Base-by-base conservation (phyloP, 2,113 vertebrate genomes). In the Paramisgurnus dabryanus region DNA sequence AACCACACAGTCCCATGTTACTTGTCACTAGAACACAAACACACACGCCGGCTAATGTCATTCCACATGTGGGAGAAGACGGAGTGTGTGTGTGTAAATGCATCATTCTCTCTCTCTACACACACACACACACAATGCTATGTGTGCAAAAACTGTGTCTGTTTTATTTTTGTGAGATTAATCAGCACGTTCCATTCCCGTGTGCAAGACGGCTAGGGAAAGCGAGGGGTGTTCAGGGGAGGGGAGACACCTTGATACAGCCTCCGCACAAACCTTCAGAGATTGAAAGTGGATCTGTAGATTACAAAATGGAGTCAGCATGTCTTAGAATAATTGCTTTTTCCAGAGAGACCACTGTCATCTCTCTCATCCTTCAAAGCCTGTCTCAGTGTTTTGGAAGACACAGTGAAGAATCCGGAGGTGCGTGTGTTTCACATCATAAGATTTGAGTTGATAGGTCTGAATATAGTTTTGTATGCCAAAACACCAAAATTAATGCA, bases 1-100 rank as follows among this genome's bases (percentile, higher is more conserved):
- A 92, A 96, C 92, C 83, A 78, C 83, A 78, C 85, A 85, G 92
- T 92, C 92, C 91, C 92, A 92, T 92, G 92, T 93, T 95, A 92
- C 94, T 95, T 95, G 94, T 95, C 94, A 95, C 93, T 92, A 92
- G 89, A 93, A 91, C 91, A 91, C 92, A 93, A 94, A 93, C 92
- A 93, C 92, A 89, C 89, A 84, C 27, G 27, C 90, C 91, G 91
- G 93, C 89, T 95, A 94, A 94, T 94, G 92, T 88, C 90, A 91
- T 92, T 92, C 90, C 90, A 92, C 89, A 91, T 89, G 87, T 89
- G 85, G 77, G 86, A 91, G 89, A 92, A 86, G 87, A 87, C 69
- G 80, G 83, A 80, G 71, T 81, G 67, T 79, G 64, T 43, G 71
- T 78, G 63, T 79, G 50, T 80, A 50, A 67, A 18, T 45, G 61